Percentiles rank a stretch among this genome's conserved stretches.
Conservation (phyloP, 1,140 invertebrate species). For the Apocrypta bakeri region DNA sequence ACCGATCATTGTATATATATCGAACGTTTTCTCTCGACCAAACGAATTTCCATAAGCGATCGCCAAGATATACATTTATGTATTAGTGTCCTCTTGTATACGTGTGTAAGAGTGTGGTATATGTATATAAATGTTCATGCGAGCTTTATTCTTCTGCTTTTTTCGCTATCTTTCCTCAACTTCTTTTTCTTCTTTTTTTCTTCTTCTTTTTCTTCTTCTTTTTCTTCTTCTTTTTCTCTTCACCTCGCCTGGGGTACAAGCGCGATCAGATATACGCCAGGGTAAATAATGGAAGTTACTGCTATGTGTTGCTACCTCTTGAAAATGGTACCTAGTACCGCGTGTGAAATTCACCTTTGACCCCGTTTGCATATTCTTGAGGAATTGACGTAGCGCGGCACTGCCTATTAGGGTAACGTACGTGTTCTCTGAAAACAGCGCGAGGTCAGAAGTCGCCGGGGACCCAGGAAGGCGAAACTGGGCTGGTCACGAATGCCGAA, state of each 20-base stretch:
- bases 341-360: constrained; percentile 47
- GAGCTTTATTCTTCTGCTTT: constrained; percentile 35
- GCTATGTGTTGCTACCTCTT: not conserved
- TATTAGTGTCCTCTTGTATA: not conserved
- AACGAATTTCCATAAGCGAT: constrained; percentile 68
- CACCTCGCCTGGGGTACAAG: constrained; percentile 50
- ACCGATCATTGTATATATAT: constrained; percentile 67
- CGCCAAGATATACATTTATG: constrained; percentile 51
- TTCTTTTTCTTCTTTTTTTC: constrained; percentile 10
- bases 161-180: not conserved
- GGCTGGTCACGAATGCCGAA: not conserved
- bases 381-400: no score
- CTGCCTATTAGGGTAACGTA: not conserved
- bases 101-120: no score
- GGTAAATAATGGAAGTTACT: constrained; percentile 66
- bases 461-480: not conserved
- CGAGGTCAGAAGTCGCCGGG: not conserved
- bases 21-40: constrained; percentile 55
- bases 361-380: constrained; percentile 25
- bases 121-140: not conserved
- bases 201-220: constrained; percentile 10
- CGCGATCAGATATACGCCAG: constrained; percentile 62
- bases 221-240: constrained; percentile 19
- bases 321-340: constrained; percentile 3
- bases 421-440: not conserved